These are phyloP conservation scores for Casuarius casuarius DNA, from an alignment of 2,113 vertebrate species.

Conservation along the genomic window DNA sequence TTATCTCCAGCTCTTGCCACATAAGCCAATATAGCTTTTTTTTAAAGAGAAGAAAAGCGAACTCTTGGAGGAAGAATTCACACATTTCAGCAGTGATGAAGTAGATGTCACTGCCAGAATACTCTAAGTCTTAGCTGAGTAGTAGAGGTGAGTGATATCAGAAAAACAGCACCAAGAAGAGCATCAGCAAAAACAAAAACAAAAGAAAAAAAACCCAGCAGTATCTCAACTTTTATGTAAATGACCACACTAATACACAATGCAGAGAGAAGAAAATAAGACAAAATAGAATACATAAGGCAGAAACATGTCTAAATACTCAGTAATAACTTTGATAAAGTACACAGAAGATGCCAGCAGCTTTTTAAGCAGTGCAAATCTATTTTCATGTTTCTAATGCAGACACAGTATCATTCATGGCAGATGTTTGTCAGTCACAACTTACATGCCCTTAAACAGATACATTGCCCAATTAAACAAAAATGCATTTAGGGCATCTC, in stretches of 20 bases:
- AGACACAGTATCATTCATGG: neutral
- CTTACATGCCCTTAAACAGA: constrained; percentile 23
- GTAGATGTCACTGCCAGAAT: neutral
- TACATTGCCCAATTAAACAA: constrained; percentile 34
- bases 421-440: constrained; percentile 35
- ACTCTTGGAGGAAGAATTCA: neutral
- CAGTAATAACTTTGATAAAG: neutral
- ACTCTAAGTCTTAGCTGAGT: neutral
- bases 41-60: neutral
- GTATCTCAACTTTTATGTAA: neutral
- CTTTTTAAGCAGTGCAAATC: neutral
- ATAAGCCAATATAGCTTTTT: neutral
- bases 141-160: neutral
- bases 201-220: neutral
- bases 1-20: neutral
- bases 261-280: neutral
- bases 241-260: neutral
- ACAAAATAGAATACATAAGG: neutral
- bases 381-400: neutral
- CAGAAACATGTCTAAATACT: neutral
- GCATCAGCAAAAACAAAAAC: neutral
- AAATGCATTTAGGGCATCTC: constrained; percentile 1
- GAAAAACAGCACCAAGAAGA: neutral
- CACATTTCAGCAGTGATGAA: neutral
- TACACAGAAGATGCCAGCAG: neutral